These are phyloP conservation scores for Lithophane leautieri DNA, from an alignment of 2,888 invertebrate species.

Conservation along the genomic window DNA sequence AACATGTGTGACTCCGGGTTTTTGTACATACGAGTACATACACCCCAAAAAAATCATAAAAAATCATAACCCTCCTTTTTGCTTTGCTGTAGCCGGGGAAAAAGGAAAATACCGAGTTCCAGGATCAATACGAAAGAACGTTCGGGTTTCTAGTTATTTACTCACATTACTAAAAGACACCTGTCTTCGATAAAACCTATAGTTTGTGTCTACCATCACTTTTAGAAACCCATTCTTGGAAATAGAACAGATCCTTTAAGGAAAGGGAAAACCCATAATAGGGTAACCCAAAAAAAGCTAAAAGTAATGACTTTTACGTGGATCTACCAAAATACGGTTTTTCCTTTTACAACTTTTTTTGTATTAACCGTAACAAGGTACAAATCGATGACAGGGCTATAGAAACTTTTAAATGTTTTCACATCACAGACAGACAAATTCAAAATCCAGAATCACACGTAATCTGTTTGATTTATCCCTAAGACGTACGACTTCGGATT, in stretches of 20 bases:
- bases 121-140: background rate
- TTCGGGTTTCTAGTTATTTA: background rate
- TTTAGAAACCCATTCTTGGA: slow-evolving; percentile 34
- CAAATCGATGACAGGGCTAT: slow-evolving; percentile 12
- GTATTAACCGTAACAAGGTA: slow-evolving; percentile 19
- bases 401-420: slow-evolving; percentile 20
- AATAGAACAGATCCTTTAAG: slow-evolving; percentile 41
- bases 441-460: too few species aligned
- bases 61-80: too few species aligned
- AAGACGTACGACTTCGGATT: too few species aligned
- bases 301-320: slow-evolving; percentile 61
- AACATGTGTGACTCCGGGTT: too few species aligned
- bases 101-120: background rate
- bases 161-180: slow-evolving; percentile 19
- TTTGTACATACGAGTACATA: too few species aligned
- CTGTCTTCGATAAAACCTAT: slow-evolving; percentile 34
- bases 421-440: background rate
- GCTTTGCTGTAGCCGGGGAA: too few species aligned
- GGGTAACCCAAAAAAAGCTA: slow-evolving; percentile 54
- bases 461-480: too few species aligned
- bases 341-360: slow-evolving; percentile 32
- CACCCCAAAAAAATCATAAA: too few species aligned
- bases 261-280: slow-evolving; percentile 45
- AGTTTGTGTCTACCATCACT: slow-evolving; percentile 28
- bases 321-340: slow-evolving; percentile 37